phyloP scores from a whole-genome alignment of 1,140 invertebrate species.

The Pectinophora gossypiella region DNA sequence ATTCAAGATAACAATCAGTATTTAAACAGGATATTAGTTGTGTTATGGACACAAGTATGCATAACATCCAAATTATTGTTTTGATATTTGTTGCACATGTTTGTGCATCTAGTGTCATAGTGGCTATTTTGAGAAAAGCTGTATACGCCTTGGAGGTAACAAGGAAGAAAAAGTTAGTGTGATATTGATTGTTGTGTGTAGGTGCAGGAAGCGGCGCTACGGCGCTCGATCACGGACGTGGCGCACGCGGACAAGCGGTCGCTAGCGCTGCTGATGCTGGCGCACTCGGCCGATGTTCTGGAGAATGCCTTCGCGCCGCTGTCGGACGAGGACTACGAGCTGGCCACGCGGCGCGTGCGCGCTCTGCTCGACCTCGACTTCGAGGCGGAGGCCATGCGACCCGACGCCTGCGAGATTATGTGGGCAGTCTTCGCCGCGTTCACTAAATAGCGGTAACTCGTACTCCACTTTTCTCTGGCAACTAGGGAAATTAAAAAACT shows the following conservation, averaged over 20 bases:
- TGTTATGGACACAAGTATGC: too few species aligned
- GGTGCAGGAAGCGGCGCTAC: constrained; percentile 98
- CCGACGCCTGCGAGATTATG: constrained; percentile 93
- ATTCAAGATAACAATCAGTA: too few species aligned
- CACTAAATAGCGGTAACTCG: constrained; percentile 88
- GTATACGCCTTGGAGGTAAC: too few species aligned
- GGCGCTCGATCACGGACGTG: constrained; percentile 98
- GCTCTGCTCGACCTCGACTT: constrained; percentile 97
- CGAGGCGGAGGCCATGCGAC: constrained; percentile 93
- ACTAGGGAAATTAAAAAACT: too few species aligned
- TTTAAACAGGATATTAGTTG: too few species aligned
- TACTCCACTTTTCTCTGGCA: too few species aligned
- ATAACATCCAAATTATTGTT: too few species aligned
- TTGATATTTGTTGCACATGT: too few species aligned
- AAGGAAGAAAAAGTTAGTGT: not conserved
- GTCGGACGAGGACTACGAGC: constrained; percentile 98
- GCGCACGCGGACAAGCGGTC: constrained; percentile 97
- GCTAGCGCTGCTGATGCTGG: constrained; percentile 94
- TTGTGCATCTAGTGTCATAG: too few species aligned
- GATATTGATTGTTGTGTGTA: constrained; percentile 45
- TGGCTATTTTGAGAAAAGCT: too few species aligned
- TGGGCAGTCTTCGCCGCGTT: constrained; percentile 99
- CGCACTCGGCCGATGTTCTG: constrained; percentile 98
- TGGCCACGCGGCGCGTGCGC: constrained; percentile 97
- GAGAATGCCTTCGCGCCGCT: constrained; percentile 99